These are phyloP conservation scores for Macaca nemestrina DNA, from an alignment of 2,113 vertebrate genomes.

Conservation along the genomic window DNA sequence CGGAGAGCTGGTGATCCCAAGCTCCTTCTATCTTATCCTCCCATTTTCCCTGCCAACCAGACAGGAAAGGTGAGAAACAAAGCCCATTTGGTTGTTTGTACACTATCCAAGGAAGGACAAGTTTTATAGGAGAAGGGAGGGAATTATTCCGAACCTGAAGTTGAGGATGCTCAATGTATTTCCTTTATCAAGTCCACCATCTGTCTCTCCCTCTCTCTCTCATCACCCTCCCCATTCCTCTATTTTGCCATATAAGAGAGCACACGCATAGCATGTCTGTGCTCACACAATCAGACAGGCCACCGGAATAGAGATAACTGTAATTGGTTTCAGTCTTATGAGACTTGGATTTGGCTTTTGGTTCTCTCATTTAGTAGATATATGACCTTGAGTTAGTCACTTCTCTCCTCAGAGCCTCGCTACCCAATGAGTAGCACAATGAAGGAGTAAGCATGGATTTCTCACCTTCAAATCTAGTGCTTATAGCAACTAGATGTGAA, in stretches of 20 bases:
- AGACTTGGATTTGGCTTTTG: neutral
- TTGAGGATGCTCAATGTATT: neutral
- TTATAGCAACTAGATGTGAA: neutral
- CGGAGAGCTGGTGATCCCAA: neutral
- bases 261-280: neutral
- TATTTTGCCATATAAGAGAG: neutral
- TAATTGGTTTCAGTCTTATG: neutral
- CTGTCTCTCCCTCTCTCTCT: neutral
- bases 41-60: neutral
- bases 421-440: neutral
- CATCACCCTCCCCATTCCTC: accelerated
- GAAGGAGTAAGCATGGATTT: neutral
- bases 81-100: neutral
- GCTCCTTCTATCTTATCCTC: neutral
- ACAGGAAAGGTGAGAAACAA: neutral
- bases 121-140: neutral
- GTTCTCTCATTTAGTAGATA: neutral
- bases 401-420: neutral
- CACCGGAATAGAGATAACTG: neutral
- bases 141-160: neutral
- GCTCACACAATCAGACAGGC: neutral
- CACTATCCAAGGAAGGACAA: neutral
- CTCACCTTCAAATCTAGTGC: neutral
- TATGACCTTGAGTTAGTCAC: neutral
- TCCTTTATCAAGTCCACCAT: neutral